Percentiles rank a stretch among this genome's conserved stretches.
Conservation (phyloP, 2,113 vertebrate genomes). For the Accipiter cooperii region DNA sequence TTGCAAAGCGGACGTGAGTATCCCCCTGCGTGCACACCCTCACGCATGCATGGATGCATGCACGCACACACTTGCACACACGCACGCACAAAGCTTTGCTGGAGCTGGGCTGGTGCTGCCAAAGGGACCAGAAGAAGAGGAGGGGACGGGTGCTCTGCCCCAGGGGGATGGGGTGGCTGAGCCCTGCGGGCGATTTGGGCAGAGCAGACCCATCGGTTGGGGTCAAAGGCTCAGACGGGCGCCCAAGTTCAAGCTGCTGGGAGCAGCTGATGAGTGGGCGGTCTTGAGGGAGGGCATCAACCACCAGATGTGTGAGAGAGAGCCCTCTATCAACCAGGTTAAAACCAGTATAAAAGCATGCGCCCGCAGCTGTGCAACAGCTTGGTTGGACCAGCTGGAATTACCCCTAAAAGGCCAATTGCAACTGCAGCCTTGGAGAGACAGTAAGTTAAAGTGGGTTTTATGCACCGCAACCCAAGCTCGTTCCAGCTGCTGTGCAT, state of each 20-base stretch:
- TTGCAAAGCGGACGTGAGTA: not conserved
- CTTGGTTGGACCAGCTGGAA: accelerated
- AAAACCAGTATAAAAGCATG: not conserved
- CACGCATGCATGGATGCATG: not conserved
- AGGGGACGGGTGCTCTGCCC: not conserved
- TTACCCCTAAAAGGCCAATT: not conserved
- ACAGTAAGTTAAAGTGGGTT: accelerated
- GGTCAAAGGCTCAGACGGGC: not conserved
- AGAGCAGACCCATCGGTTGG: not conserved
- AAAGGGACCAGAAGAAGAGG: not conserved
- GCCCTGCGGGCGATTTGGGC: not conserved
- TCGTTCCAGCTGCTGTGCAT: not conserved
- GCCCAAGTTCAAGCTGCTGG: accelerated
- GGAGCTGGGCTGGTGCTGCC: not conserved
- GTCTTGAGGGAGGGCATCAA: accelerated
- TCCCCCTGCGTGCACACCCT: not conserved
- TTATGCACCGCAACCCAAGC: accelerated
- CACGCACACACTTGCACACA: too few species aligned
- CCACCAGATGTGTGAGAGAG: accelerated
- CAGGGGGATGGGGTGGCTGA: accelerated
- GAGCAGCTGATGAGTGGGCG: not conserved
- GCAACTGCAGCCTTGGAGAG: not conserved
- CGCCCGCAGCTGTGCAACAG: accelerated
- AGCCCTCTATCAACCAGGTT: accelerated
- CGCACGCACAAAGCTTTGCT: not conserved